Conservation (phyloP, 2,113 vertebrate species). For the Collichthys lucidus region DNA sequence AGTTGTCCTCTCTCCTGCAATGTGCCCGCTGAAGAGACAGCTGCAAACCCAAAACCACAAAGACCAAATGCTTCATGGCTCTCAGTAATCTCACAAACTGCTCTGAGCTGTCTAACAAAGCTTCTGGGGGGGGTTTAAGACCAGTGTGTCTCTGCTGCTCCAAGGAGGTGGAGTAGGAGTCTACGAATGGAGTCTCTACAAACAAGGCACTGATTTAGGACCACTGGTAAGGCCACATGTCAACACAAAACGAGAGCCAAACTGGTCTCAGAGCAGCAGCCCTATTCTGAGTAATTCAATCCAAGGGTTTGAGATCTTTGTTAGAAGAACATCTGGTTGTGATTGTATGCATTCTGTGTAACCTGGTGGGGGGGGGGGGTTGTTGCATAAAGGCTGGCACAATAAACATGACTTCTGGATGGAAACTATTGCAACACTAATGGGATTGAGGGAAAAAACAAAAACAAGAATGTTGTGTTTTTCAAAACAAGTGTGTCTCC, state of each 20-base stretch:
- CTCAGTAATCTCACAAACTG: too few species aligned
- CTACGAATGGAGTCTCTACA: constrained; percentile 55
- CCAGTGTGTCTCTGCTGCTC: background rate
- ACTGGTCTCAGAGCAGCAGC: constrained; percentile 61
- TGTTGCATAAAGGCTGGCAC: constrained; percentile 26
- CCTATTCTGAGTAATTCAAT: background rate
- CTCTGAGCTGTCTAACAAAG: background rate
- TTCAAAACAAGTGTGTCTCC: background rate
- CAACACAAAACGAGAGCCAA: constrained; percentile 19
- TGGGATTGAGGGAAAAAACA: background rate
- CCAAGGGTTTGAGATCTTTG: background rate
- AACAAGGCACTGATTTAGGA: constrained; percentile 46
- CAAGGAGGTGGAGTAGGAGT: constrained; percentile 62
- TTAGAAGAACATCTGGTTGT: constrained; percentile 41
- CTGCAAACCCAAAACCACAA: constrained; percentile 19
- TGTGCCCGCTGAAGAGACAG: constrained; percentile 2
- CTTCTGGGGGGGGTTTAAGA: background rate
- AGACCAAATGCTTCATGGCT: constrained; percentile 52
- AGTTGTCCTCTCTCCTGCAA: background rate
- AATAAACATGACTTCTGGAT: background rate
- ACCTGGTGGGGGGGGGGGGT: background rate
- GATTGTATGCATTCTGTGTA: constrained; percentile 9
- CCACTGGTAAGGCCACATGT: background rate
- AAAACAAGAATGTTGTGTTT: background rate
- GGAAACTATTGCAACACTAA: constrained; percentile 17